Evolutionary conservation across 2,113 vertebrate species (phyloP), one percentile per base, ranked within the genome.

Genomic region (Vulpes vulpes): DNA sequence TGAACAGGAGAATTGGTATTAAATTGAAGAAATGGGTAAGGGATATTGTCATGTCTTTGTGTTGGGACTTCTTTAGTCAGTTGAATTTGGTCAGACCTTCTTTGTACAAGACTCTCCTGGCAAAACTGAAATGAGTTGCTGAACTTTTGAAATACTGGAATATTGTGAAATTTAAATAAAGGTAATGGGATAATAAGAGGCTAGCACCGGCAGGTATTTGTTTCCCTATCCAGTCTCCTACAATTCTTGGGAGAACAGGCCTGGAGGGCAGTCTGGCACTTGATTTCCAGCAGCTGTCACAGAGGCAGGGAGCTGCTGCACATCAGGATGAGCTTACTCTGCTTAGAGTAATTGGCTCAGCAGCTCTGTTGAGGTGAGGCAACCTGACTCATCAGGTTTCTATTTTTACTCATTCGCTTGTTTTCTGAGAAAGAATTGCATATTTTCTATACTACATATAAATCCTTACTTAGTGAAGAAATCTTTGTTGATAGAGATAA

Each of bases 81-180:
- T 35, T 86, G 38, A 55, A 87, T 59, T 83, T 91, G 30, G 55
- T 73, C 11, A 17, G 20, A 14, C 8, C 32, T 62, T 27, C 14
- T 67, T 79, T 92, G 27, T 60, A 62, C 4, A 74, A 81, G 59
- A 57, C 30, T 69, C 69, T 43, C 73, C 7, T 10, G 35, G 35
- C 82, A 59, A 94, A 97, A 30, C 12, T 30, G n/a, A 89, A 93
- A 64, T 65, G 14, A 89, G 22, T 78, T 82, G 19, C 17, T 87
- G 25, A 81, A 43, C 19, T 83, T 96, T 55, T 30, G 57, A 62
- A 69, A 74, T 25, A 82, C 8, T 83, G 51, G 32, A 80, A 49
- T 83, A 55, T 55, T 57, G 59, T 69, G 11, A 80, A 96, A 95
- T 86, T 87, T 88, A 80, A 79, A 60, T 90, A 91, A 88, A 88